Percentiles rank a stretch among this genome's conserved stretches.
Evolutionary conservation across 2,888 invertebrate species (phyloP).

Genomic region (Oscheius onirici): DNA sequence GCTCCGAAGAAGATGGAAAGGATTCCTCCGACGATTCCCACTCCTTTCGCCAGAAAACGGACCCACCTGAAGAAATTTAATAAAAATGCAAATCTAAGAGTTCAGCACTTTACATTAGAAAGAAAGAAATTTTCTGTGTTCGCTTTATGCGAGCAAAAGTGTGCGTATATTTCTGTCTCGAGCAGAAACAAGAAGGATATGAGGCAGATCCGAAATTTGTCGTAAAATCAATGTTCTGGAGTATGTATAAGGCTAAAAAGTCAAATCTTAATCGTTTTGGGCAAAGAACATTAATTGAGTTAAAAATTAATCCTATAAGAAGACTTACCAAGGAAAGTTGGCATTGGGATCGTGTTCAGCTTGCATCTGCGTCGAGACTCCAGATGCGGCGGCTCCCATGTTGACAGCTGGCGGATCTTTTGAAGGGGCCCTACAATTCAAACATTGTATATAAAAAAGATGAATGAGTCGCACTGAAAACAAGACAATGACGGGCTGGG

Average conservation of each 20-base stretch:
- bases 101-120: neutral
- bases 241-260: too few species aligned
- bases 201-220: too few species aligned
- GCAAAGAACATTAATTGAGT: neutral
- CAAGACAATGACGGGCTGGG: neutral
- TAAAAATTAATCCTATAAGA: neutral
- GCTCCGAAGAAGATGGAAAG: slow-evolving; percentile 69
- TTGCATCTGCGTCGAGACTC: slow-evolving; percentile 66
- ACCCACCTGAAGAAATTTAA: slow-evolving; percentile 57
- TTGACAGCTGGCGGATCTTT: neutral
- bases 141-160: too few species aligned
- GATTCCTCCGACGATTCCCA: slow-evolving; percentile 70
- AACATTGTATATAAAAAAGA: neutral
- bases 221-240: too few species aligned
- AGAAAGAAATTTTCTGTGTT: too few species aligned
- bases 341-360: slow-evolving; percentile 70
- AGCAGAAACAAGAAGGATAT: too few species aligned
- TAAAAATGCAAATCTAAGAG: neutral
- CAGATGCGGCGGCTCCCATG: slow-evolving; percentile 66
- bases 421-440: neutral
- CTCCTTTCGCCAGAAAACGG: slow-evolving; percentile 68
- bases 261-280: too few species aligned
- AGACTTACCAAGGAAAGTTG: slow-evolving; percentile 53
- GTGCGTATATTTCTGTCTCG: too few species aligned
- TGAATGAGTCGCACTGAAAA: neutral